phyloP scores from a whole-genome alignment of 2,888 invertebrate species.

The Nephrotoma flavescens region DNA sequence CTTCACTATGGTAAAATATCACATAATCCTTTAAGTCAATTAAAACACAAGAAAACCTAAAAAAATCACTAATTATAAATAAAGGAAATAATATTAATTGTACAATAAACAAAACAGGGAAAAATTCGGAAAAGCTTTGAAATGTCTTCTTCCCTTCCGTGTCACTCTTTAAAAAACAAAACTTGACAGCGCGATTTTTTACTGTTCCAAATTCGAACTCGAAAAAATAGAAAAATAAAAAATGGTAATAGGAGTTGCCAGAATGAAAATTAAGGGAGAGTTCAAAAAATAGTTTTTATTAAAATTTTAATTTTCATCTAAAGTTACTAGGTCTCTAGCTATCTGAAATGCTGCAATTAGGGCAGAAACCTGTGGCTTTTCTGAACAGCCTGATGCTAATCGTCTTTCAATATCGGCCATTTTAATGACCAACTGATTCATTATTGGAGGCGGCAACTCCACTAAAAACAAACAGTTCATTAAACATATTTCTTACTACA shows the following conservation, averaged over 20 bases:
- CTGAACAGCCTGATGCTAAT: conserved; percentile 72
- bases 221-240: too few relatives aligned
- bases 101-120: not conserved
- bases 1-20: not conserved
- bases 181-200: not conserved
- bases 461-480: conserved; percentile 39
- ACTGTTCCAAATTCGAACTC: not conserved
- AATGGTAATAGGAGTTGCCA: not conserved
- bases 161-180: not conserved
- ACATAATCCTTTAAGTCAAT: not conserved
- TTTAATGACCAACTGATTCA: conserved; percentile 66
- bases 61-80: not conserved
- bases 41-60: not conserved
- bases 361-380: conserved; percentile 78
- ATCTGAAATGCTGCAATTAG: conserved; percentile 78
- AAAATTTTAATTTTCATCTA: not conserved
- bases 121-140: not conserved
- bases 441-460: conserved; percentile 66
- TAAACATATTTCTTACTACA: not conserved
- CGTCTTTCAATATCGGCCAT: conserved; percentile 84
- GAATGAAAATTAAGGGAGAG: not conserved
- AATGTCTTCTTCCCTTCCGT: not conserved
- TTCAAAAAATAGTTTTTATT: not conserved
- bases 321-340: conserved; percentile 43
- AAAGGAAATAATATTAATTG: not conserved